These are phyloP conservation scores for Mythimna loreyi DNA, from an alignment of 2,888 invertebrate genomes.

Conservation along the genomic window DNA sequence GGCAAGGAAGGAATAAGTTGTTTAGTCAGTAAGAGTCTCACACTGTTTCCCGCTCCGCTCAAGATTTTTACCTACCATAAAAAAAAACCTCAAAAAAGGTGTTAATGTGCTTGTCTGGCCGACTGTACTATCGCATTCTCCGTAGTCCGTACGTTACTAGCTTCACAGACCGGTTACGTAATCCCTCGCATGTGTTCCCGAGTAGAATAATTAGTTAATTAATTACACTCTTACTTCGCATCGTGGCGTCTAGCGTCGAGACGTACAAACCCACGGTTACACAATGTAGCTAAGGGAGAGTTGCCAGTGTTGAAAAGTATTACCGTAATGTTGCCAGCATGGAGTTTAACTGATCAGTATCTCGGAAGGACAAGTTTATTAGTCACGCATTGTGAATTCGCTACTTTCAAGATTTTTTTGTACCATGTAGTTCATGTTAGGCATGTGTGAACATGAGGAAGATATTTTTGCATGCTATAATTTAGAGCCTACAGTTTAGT, in stretches of 20 bases:
- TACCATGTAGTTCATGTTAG: slow-evolving; percentile 37
- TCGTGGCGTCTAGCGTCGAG: slow-evolving; percentile 55
- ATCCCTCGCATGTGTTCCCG: slow-evolving; percentile 69
- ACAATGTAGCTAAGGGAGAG: slow-evolving; percentile 59
- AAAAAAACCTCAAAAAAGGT: no score
- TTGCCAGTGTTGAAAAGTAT: slow-evolving; percentile 42
- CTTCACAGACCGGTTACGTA: slow-evolving; percentile 71
- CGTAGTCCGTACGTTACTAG: slow-evolving; percentile 32
- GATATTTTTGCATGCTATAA: slow-evolving; percentile 23
- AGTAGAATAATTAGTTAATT: slow-evolving; percentile 77
- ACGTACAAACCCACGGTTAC: slow-evolving; percentile 48
- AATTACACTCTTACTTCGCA: slow-evolving; percentile 72
- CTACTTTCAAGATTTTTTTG: slow-evolving; percentile 56
- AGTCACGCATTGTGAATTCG: slow-evolving; percentile 64
- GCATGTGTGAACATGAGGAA: slow-evolving; percentile 20
- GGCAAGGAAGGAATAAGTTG: no score
- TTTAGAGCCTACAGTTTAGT: slow-evolving; percentile 8
- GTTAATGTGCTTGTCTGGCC: background rate
- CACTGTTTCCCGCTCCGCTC: no score
- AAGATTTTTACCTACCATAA: no score
- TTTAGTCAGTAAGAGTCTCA: no score
- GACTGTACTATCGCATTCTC: slow-evolving; percentile 26
- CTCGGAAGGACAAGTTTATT: slow-evolving; percentile 66
- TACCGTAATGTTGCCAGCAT: slow-evolving; percentile 31
- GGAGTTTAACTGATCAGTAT: slow-evolving; percentile 55